Conservation (phyloP, 2,797 vertebrate genomes). For the Meda fulgida region DNA sequence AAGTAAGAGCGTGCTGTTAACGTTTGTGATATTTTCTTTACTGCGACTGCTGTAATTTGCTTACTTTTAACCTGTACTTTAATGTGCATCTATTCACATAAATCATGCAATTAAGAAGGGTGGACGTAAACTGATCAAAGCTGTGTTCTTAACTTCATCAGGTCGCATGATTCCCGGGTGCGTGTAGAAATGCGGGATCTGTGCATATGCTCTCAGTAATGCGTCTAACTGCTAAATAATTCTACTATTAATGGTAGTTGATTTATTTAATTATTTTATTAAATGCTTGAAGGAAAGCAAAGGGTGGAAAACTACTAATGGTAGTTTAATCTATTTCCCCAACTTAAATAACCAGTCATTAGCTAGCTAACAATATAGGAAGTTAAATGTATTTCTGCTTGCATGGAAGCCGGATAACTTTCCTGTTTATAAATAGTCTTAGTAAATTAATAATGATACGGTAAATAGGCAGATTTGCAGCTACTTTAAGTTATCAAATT, state of each 20-base stretch:
- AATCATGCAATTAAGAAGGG: not conserved
- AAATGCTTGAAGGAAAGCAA: too few species aligned
- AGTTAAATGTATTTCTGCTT: not conserved
- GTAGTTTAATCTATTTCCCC: not conserved
- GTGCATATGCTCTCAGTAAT: not conserved
- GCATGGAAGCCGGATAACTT: too few species aligned
- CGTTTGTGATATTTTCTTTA: too few species aligned
- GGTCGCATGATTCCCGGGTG: rapidly evolving
- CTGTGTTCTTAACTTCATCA: not conserved
- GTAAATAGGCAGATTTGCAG: too few species aligned
- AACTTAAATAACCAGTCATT: rapidly evolving
- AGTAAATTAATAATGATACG: too few species aligned
- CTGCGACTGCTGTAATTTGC: too few species aligned
- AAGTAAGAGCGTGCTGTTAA: conserved; percentile 60
- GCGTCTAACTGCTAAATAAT: not conserved
- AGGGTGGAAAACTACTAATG: rapidly evolving
- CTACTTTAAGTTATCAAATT: not conserved
- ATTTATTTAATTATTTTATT: too few species aligned
- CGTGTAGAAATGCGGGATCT: not conserved
- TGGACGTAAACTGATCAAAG: too few species aligned
- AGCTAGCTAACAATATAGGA: not conserved
- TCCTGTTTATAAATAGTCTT: rapidly evolving
- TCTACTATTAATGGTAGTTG: not conserved
- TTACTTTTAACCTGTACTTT: not conserved
- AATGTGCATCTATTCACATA: rapidly evolving